Conservation (phyloP, 2,888 invertebrate genomes). For the Protonemura montana region DNA sequence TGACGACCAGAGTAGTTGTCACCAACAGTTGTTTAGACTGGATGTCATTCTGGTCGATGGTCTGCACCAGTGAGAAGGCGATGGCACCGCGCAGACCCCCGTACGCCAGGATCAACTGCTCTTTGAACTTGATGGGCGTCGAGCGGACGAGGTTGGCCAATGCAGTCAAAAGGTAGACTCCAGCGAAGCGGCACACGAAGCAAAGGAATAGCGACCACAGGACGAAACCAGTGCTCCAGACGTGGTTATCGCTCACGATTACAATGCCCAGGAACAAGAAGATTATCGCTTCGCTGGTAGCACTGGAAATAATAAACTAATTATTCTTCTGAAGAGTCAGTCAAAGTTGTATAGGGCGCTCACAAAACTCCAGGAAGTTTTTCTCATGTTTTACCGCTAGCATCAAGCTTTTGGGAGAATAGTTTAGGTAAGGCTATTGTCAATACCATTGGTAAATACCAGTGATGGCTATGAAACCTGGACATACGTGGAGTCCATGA, state of each 20-base stretch:
- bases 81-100: slow-evolving; percentile 68
- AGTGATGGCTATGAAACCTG: too few species aligned
- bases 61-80: slow-evolving; percentile 65
- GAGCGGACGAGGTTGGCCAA: slow-evolving; percentile 60
- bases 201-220: slow-evolving; percentile 64
- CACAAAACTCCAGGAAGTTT: too few species aligned
- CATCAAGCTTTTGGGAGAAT: too few species aligned
- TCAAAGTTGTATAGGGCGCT: too few species aligned
- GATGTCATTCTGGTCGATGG: slow-evolving; percentile 60
- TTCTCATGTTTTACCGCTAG: too few species aligned
- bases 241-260: slow-evolving; percentile 55
- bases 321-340: too few species aligned
- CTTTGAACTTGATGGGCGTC: slow-evolving; percentile 59
- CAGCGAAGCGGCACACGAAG: slow-evolving; percentile 62
- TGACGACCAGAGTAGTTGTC: slow-evolving; percentile 66
- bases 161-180: slow-evolving; percentile 58
- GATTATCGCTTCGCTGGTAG: slow-evolving; percentile 68
- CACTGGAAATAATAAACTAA: slow-evolving; percentile 55
- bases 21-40: slow-evolving; percentile 63
- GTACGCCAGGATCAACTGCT: slow-evolving; percentile 67
- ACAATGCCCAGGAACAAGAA: slow-evolving; percentile 70
- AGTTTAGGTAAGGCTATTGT: too few species aligned
- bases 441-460: too few species aligned
- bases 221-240: slow-evolving; percentile 63
- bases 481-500: too few species aligned